Evolutionary conservation across 2,113 vertebrate species (phyloP).

Genomic region (Leucopsar rothschildi): DNA sequence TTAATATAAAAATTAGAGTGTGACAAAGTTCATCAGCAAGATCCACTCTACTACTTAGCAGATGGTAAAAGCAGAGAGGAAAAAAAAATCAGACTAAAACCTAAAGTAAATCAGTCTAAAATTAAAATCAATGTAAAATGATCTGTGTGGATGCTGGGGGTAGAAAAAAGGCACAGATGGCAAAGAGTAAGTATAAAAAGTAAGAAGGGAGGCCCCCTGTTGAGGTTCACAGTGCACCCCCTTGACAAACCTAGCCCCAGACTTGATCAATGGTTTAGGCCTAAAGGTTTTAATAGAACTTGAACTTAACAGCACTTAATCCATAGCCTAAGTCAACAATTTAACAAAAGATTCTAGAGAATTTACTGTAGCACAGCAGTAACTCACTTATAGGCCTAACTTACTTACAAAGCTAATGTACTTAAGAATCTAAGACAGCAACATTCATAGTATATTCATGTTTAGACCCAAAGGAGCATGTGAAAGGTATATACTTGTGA

Average conservation of each 20-base stretch:
- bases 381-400: neutral
- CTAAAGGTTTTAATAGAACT: neutral
- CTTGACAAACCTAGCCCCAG: neutral
- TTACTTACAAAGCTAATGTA: too few species aligned
- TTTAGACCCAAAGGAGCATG: neutral
- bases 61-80: neutral
- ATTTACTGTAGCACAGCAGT: neutral
- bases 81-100: neutral
- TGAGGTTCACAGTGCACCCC: neutral
- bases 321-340: too few species aligned
- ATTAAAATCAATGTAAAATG: rapidly evolving
- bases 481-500: neutral
- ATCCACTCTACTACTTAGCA: neutral
- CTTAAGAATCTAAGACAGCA: neutral
- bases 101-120: neutral
- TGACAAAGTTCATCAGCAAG: neutral
- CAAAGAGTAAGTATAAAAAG: neutral
- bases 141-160: neutral
- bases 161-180: neutral
- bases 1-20: neutral
- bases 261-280: neutral
- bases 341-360: neutral
- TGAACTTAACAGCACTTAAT: neutral
- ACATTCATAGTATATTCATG: rapidly evolving
- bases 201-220: neutral